Percentiles rank a stretch among this genome's conserved stretches.
phyloP scores from a whole-genome alignment of 2,888 invertebrate species.

The Lydus trimaculatus region DNA sequence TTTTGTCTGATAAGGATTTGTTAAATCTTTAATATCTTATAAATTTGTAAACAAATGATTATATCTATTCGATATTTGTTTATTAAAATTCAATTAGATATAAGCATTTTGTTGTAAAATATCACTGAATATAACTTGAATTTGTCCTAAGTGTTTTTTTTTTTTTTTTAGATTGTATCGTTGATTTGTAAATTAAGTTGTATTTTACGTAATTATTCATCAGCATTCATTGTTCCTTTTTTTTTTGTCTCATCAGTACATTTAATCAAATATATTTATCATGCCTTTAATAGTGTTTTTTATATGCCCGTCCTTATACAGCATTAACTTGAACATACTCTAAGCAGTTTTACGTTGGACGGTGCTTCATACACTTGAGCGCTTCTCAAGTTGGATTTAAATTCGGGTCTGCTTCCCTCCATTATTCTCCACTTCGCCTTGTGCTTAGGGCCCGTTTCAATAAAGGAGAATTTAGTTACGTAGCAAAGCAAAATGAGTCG shows the following conservation, averaged over 20 bases:
- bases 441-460: too few species aligned
- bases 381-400: too few species aligned
- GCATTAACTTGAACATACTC: too few species aligned
- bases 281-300: conserved; percentile 7
- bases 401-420: too few species aligned
- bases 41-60: not conserved
- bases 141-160: conserved; percentile 27
- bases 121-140: not conserved
- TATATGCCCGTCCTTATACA: not conserved
- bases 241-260: conserved; percentile 22
- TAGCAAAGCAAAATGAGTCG: too few species aligned
- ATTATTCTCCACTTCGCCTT: too few species aligned
- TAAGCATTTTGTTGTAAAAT: not conserved
- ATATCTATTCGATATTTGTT: not conserved
- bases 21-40: conserved; percentile 19
- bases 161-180: conserved; percentile 25
- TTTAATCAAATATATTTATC: conserved; percentile 33
- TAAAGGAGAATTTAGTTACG: too few species aligned
- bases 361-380: too few species aligned
- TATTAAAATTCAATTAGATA: not conserved
- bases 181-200: conserved; percentile 11
- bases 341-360: too few species aligned
- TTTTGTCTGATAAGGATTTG: conserved; percentile 31
- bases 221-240: conserved; percentile 32
- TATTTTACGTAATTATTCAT: conserved; percentile 24